Percentiles rank a stretch among this genome's conserved stretches.
These are phyloP conservation scores for Hozukius guyotensis DNA, from an alignment of 2,797 vertebrate genomes.

Conservation along the genomic window DNA sequence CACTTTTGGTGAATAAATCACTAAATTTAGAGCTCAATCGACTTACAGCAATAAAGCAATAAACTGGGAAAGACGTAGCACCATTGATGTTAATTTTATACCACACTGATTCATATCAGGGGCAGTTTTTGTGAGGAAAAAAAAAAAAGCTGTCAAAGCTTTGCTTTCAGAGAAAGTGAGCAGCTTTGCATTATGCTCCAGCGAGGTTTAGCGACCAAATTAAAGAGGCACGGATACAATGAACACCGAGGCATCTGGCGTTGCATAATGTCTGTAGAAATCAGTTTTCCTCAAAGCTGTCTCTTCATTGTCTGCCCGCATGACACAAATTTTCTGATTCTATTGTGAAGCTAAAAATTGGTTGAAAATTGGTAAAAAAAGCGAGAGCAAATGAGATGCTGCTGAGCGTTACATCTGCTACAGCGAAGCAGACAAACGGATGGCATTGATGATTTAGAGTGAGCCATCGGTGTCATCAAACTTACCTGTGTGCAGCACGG, in stretches of 20 bases:
- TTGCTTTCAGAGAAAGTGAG: conserved; percentile 33
- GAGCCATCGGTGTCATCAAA: conserved; percentile 52
- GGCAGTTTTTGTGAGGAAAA: neutral
- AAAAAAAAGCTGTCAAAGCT: conserved; percentile 30
- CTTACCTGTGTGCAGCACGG: conserved; percentile 48
- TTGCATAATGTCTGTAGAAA: conserved; percentile 56
- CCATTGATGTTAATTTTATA: neutral
- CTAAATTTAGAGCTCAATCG: neutral
- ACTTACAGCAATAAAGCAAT: neutral
- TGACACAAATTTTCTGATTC: conserved; percentile 52
- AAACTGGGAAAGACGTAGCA: neutral
- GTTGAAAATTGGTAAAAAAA: conserved; percentile 26
- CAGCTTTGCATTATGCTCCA: conserved; percentile 44
- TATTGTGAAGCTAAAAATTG: conserved; percentile 61
- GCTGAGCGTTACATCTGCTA: conserved; percentile 41
- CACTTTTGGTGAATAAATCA: neutral
- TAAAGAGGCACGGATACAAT: conserved; percentile 51
- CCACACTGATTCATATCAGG: conserved; percentile 9
- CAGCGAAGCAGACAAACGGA: conserved; percentile 44
- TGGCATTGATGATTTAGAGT: conserved; percentile 27
- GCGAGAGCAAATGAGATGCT: conserved; percentile 61
- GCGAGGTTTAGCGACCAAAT: conserved; percentile 49
- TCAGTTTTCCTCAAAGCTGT: conserved; percentile 57
- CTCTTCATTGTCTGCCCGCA: conserved; percentile 58
- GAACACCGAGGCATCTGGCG: conserved; percentile 52